Evolutionary conservation across 2,113 vertebrate species (phyloP).

Genomic region (Gobio gobio): DNA sequence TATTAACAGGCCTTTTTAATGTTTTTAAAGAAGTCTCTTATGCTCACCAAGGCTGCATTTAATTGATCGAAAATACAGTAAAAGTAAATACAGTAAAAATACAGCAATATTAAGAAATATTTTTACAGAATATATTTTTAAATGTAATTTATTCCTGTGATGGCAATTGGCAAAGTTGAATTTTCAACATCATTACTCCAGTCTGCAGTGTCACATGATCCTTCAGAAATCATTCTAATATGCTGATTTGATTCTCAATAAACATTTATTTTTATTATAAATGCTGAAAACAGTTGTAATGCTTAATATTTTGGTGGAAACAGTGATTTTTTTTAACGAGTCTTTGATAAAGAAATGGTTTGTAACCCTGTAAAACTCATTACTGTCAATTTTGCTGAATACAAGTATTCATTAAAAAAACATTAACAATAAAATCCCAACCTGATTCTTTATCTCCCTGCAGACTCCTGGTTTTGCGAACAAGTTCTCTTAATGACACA

Average conservation of each 20-base stretch:
- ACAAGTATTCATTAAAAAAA: background rate
- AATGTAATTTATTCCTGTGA: too few relatives aligned
- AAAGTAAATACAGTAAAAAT: too few relatives aligned
- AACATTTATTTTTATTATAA: background rate
- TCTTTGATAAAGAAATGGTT: background rate
- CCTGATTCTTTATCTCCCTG: conserved; percentile 59
- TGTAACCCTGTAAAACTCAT: background rate
- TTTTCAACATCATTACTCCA: background rate
- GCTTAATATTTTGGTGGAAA: background rate
- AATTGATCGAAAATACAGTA: too few relatives aligned
- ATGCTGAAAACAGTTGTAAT: background rate
- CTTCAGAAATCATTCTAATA: background rate
- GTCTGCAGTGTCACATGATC: background rate
- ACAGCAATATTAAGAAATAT: too few relatives aligned
- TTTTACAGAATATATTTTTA: background rate
- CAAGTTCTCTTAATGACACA: conserved; percentile 67
- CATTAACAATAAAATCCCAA: background rate
- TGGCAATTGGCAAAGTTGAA: too few relatives aligned
- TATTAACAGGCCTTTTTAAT: too few relatives aligned
- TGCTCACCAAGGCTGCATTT: background rate
- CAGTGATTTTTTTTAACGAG: background rate
- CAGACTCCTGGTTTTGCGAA: conserved; percentile 34
- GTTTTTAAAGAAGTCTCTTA: background rate
- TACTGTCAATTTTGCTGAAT: background rate
- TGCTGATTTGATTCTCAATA: background rate